Evolutionary conservation across 2,113 vertebrate species (phyloP).

Genomic region (Mellivora capensis): DNA sequence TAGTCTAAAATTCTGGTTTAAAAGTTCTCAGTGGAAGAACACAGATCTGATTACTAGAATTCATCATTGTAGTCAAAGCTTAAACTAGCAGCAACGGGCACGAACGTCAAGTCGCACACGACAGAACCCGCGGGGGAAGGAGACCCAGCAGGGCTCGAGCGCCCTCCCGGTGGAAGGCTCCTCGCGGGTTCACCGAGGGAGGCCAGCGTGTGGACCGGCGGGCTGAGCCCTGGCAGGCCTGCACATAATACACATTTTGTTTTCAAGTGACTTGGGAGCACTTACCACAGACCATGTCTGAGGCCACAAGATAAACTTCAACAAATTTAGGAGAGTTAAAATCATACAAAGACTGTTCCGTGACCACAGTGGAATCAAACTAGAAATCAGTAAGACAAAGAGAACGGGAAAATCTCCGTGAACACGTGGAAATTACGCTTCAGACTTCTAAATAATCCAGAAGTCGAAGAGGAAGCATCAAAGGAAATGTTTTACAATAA

Average conservation of each 20-base stretch:
- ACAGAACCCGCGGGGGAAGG: fast-evolving
- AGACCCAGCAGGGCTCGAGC: not conserved
- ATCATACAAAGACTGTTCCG: not conserved
- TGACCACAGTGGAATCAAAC: not conserved
- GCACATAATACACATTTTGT: not conserved
- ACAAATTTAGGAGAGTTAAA: too few relatives aligned
- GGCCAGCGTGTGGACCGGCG: not conserved
- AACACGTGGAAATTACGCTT: not conserved
- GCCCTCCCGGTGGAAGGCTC: not conserved
- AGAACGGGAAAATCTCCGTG: not conserved
- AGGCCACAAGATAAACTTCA: not conserved
- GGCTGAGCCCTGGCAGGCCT: not conserved
- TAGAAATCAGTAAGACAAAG: not conserved
- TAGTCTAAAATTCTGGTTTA: not conserved
- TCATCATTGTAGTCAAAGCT: not conserved
- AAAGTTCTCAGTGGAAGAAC: not conserved
- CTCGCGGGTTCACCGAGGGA: not conserved
- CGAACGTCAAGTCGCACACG: fast-evolving
- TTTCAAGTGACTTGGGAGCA: not conserved
- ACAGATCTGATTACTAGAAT: not conserved
- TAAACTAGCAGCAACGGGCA: not conserved
- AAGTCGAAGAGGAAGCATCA: not conserved
- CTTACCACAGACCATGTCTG: not conserved
- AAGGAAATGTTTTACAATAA: not conserved
- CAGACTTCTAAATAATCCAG: not conserved